Percentiles rank a stretch among this genome's conserved stretches.
Evolutionary conservation across 2,888 invertebrate genomes (phyloP).

Genomic region (Teleiodes luculella): DNA sequence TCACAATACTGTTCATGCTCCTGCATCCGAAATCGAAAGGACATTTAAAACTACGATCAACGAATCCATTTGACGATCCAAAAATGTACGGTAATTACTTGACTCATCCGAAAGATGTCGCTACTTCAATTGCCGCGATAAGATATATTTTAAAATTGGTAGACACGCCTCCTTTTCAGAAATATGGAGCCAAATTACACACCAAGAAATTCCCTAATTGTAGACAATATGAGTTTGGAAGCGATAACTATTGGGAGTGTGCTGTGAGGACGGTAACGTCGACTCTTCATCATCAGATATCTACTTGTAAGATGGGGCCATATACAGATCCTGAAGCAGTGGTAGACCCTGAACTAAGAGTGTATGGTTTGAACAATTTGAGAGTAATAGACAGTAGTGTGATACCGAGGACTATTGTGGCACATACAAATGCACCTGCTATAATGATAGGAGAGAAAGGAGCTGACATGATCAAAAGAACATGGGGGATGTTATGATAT

Average conservation of each 20-base stretch:
- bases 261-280: conserved; percentile 77
- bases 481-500: conserved; percentile 48
- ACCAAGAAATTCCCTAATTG: conserved; percentile 77
- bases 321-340: conserved; percentile 76
- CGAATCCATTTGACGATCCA: conserved; percentile 82
- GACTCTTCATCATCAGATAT: conserved; percentile 83
- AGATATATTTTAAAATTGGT: conserved; percentile 75
- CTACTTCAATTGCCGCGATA: conserved; percentile 79
- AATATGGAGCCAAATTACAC: conserved; percentile 78
- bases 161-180: conserved; percentile 77
- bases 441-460: conserved; percentile 87
- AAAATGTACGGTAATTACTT: conserved; percentile 86
- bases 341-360: conserved; percentile 80
- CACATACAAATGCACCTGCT: conserved; percentile 83
- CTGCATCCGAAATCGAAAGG: conserved; percentile 83
- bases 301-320: conserved; percentile 85
- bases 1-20: conserved; percentile 74
- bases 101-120: conserved; percentile 78
- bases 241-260: conserved; percentile 84
- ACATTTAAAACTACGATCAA: conserved; percentile 79
- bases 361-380: conserved; percentile 79
- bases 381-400: conserved; percentile 84
- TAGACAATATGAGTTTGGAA: conserved; percentile 66
- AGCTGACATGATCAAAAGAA: conserved; percentile 79
- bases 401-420: conserved; percentile 81